These are phyloP conservation scores for Forbesichthys papilliferus DNA, from an alignment of 2,113 vertebrate genomes.

Conservation along the genomic window DNA sequence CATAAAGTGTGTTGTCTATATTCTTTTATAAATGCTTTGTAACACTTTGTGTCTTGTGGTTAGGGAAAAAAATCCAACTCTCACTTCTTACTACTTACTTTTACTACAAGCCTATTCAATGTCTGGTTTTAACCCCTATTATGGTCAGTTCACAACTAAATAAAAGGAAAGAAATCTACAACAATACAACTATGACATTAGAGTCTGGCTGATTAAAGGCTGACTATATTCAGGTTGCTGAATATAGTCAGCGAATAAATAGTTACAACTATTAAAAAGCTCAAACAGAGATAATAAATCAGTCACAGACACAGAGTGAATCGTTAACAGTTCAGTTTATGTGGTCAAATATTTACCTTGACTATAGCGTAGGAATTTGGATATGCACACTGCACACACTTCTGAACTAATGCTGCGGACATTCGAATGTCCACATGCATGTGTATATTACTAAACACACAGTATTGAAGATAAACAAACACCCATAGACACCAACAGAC, in stretches of 20 bases:
- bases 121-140: too few relatives aligned
- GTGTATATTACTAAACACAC: not conserved
- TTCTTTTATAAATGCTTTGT: too few relatives aligned
- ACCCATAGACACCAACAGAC: too few relatives aligned
- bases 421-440: not conserved
- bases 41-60: too few relatives aligned
- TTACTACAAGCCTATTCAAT: too few relatives aligned
- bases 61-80: too few relatives aligned
- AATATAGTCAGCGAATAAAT: too few relatives aligned
- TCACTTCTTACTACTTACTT: too few relatives aligned
- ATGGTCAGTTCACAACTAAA: not conserved
- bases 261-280: too few relatives aligned
- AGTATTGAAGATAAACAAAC: not conserved
- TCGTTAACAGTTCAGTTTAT: constrained; percentile 2
- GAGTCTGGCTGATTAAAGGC: not conserved
- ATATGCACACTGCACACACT: not conserved
- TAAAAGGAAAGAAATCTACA: not conserved
- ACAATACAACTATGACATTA: not conserved
- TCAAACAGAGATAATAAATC: not conserved
- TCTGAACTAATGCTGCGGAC: not conserved
- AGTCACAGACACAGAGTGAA: not conserved
- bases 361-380: not conserved
- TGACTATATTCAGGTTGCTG: not conserved
- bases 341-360: constrained; percentile 8
- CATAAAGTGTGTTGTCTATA: too few relatives aligned